These are phyloP conservation scores for Drosophila formosana DNA, from an alignment of 2,888 invertebrate genomes.

Conservation along the genomic window DNA sequence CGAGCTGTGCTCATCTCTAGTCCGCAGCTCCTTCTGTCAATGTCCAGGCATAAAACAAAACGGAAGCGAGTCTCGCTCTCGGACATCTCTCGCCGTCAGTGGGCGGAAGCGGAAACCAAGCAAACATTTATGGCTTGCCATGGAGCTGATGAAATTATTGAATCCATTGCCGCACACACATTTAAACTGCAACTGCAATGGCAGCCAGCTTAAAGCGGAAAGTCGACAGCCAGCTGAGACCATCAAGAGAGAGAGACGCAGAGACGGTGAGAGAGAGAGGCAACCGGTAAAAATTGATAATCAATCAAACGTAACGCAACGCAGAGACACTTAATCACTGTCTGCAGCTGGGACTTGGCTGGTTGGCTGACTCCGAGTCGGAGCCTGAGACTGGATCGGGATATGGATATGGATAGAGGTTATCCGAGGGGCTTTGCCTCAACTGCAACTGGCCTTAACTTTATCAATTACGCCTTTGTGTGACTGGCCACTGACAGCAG, in stretches of 20 bases:
- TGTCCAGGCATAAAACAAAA: constrained; percentile 51
- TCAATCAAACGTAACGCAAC: constrained; percentile 68
- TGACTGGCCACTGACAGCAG: constrained; percentile 50
- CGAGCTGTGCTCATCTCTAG: constrained; percentile 34
- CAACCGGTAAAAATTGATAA: constrained; percentile 71
- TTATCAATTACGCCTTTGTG: constrained; percentile 68
- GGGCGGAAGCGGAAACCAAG: constrained; percentile 63
- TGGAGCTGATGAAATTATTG: constrained; percentile 52
- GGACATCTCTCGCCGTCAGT: constrained; percentile 25
- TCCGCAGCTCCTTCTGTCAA: background rate
- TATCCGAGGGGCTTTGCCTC: constrained; percentile 25
- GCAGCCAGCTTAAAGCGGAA: constrained; percentile 33
- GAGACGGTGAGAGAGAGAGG: constrained; percentile 2
- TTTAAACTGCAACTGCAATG: constrained; percentile 44
- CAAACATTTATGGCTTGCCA: constrained; percentile 57
- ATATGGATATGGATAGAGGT: constrained; percentile 2
- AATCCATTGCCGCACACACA: constrained; percentile 60
- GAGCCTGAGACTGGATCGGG: background rate
- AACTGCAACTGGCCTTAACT: constrained; percentile 50
- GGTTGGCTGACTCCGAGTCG: background rate
- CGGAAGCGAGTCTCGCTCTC: constrained; percentile 50
- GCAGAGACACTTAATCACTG: constrained; percentile 76
- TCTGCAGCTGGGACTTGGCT: constrained; percentile 46
- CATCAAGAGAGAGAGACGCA: background rate
- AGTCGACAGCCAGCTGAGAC: constrained; percentile 19